A percentile compares a stretch with the other conserved stretches of the same genome.
phyloP scores from a whole-genome alignment of 2,113 vertebrate genomes.

The Salminus brasiliensis region DNA sequence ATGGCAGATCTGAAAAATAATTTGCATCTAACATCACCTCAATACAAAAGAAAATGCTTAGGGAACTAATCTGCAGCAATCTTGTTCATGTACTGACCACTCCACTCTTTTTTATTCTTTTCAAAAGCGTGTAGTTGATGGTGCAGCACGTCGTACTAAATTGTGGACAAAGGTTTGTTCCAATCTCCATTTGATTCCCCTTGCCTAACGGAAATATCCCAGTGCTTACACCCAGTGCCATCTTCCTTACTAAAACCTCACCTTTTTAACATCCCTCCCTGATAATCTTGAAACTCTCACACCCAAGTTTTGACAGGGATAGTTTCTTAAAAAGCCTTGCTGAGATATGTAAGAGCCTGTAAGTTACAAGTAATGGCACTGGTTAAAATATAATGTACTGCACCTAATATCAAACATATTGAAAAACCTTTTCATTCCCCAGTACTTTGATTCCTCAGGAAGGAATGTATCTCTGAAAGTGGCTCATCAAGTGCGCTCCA shows the following conservation, averaged over 20 bases:
- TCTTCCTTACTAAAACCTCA: constrained; percentile 19
- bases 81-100: constrained; percentile 38
- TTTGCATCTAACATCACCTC: too few species aligned
- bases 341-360: neutral
- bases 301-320: neutral
- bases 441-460: constrained; percentile 7
- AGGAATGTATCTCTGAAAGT: constrained; percentile 28
- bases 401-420: neutral
- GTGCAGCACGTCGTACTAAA: constrained; percentile 81
- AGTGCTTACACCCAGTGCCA: neutral
- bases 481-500: neutral
- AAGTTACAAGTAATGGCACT: neutral
- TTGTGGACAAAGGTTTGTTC: constrained; percentile 93
- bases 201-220: neutral
- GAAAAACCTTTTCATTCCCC: neutral
- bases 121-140: constrained; percentile 84
- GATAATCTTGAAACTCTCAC: neutral
- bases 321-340: constrained; percentile 6
- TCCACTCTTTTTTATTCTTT: constrained; percentile 69
- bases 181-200: constrained; percentile 43
- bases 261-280: constrained; percentile 3
- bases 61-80: constrained; percentile 14
- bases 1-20: too few species aligned
- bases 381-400: constrained; percentile 16
- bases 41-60: constrained; percentile 1